Conservation (phyloP, 2,888 invertebrate species). For the Stenurella melanura region DNA sequence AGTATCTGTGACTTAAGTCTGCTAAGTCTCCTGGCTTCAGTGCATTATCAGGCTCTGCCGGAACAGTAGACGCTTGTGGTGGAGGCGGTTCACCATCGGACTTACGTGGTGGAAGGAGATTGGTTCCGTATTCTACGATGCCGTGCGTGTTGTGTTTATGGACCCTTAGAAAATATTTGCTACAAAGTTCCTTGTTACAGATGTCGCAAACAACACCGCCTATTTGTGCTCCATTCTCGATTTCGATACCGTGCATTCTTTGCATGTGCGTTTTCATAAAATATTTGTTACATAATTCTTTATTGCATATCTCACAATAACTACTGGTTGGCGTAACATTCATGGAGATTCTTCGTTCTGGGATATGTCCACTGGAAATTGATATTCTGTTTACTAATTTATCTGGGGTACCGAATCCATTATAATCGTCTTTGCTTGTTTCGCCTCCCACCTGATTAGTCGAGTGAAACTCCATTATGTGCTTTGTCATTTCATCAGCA, state of each 20-base stretch:
- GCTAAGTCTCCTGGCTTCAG: constrained; percentile 76
- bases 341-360: constrained; percentile 78
- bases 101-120: constrained; percentile 72
- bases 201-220: constrained; percentile 97
- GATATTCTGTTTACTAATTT: constrained; percentile 68
- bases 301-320: constrained; percentile 98
- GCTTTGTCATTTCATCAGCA: constrained; percentile 81
- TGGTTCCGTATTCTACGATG: constrained; percentile 87
- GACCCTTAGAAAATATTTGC: constrained; percentile 97
- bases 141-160: constrained; percentile 99
- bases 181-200: constrained; percentile 98
- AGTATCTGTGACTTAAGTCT: constrained; percentile 79
- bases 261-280: constrained; percentile 99
- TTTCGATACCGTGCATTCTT: constrained; percentile 97
- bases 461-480: constrained; percentile 82
- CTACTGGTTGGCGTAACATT: constrained; percentile 85
- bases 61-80: constrained; percentile 50
- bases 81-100: constrained; percentile 70
- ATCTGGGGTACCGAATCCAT: constrained; percentile 74
- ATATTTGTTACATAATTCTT: constrained; percentile 99
- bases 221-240: constrained; percentile 93
- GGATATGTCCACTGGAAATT: constrained; percentile 62
- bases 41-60: constrained; percentile 71
- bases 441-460: constrained; percentile 59
- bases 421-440: constrained; percentile 66